Evolutionary conservation across 1,140 invertebrate species (phyloP), one percentile per base, ranked within the genome.

Genomic region (Liolophura sinensis): DNA sequence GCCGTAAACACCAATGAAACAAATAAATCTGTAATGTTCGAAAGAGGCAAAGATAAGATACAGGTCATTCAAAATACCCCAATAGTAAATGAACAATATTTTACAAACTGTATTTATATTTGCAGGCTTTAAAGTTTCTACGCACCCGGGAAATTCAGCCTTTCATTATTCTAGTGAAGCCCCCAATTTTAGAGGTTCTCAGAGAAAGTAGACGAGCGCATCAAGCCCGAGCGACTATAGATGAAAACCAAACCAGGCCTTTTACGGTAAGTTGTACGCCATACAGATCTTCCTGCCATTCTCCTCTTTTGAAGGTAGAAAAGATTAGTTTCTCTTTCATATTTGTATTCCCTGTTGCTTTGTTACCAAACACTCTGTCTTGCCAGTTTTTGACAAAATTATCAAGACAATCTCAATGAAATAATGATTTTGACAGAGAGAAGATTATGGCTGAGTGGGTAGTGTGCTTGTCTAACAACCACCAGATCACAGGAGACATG

Each of bases 91-190:
- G n/a, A 4, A 22, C 56, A 58, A 18, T 4, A 58, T 22, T 18
- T 27, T 7, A 27, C 16, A 58, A n/a, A 58, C 1, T 58, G 27
- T 56, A 31, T 20, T 56, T 72, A 40, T 50, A 48, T 52, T 65
- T 73, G 5, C 67, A 85, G 82, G 84, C 82, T 51, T 69, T 87
- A 22, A 86, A 86, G 71, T 75, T 80, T 55, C 68, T 88, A 7
- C 83, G 86, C 60, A 87, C 94, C 73, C 91, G 93, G 62, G 96
- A 98, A 81, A 97, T 99, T 82, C 92, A 97, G 88, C 97, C 97
- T 31, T 99, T 94, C 83, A 94, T 99, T 15, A 95, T 99, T 73
- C 97, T 98, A 85, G 90, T 99, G 57, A 93, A 92, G 24, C 92
- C 96, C 3, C 96, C 97, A 0, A 92, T 70, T 61, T 71, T 85